Conservation (phyloP, 1,140 invertebrate genomes). For the Scylla paramamosain region DNA sequence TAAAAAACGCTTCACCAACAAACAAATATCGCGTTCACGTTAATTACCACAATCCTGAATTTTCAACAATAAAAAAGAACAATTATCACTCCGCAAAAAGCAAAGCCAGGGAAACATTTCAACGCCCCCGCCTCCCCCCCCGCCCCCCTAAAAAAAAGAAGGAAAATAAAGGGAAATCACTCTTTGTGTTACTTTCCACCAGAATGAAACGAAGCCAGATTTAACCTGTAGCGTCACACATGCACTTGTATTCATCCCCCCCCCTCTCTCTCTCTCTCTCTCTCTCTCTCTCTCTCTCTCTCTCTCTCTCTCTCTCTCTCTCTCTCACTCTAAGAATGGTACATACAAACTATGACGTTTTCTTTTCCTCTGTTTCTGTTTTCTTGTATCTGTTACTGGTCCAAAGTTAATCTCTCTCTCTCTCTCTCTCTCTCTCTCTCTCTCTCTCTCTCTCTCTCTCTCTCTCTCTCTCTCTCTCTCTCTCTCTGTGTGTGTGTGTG, state of each 20-base stretch:
- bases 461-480: conserved; percentile 20
- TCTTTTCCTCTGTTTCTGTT: neutral
- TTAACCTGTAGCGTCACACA: no score
- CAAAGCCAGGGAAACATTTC: no score
- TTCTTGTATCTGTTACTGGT: neutral
- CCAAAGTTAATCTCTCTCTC: neutral
- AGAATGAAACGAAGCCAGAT: no score
- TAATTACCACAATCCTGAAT: no score
- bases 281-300: neutral
- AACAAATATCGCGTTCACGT: no score
- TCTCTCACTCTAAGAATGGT: neutral
- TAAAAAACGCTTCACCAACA: no score
- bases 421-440: conserved; percentile 20
- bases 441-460: conserved; percentile 20
- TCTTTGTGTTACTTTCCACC: no score
- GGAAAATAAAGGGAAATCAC: no score
- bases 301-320: neutral
- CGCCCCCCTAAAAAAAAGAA: no score
- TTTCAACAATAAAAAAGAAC: no score
- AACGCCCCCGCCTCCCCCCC: no score
- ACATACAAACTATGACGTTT: neutral
- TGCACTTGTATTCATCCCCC: neutral
- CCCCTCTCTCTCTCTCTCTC: neutral
- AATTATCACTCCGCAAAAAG: no score
- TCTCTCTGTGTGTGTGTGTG: neutral